A percentile compares a stretch with the other conserved stretches of the same genome.
Conservation (phyloP, 2,797 vertebrate species). For the Dallia pectoralis region DNA sequence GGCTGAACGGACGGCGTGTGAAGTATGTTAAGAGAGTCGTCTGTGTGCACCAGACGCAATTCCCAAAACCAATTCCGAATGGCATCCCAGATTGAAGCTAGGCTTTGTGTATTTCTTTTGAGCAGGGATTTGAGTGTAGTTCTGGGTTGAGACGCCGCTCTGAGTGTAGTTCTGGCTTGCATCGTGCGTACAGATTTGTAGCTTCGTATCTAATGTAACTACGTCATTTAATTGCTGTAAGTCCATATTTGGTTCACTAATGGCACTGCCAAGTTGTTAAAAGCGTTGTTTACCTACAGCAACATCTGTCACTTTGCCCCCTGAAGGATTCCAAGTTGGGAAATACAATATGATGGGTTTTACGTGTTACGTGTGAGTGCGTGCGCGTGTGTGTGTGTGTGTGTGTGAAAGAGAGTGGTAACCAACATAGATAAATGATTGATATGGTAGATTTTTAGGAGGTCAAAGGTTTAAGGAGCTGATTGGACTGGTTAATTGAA, state of each 20-base stretch:
- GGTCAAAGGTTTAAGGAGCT: no score
- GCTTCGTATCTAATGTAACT: neutral
- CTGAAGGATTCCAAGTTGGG: slow-evolving; percentile 59
- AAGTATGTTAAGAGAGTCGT: neutral
- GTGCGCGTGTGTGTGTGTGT: no score
- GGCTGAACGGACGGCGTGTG: slow-evolving; percentile 12
- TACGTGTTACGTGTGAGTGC: neutral
- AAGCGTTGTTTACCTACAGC: slow-evolving; percentile 32
- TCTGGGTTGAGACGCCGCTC: neutral
- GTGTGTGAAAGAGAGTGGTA: no score
- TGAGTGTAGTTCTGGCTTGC: neutral
- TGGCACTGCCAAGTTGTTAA: slow-evolving; percentile 21
- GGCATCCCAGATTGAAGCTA: no score
- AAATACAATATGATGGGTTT: neutral
- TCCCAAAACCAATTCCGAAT: neutral
- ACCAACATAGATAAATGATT: no score
- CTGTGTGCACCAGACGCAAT: neutral
- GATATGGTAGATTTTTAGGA: no score
- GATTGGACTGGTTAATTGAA: no score
- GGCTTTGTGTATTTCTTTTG: no score
- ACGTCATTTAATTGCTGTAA: neutral
- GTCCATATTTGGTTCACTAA: neutral
- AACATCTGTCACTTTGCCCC: slow-evolving; percentile 50
- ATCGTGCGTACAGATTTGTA: neutral
- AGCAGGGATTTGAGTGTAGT: neutral